A percentile compares a stretch with the other conserved stretches of the same genome.
Conservation (phyloP, 2,113 vertebrate species). For the Rhynchomys soricoides region DNA sequence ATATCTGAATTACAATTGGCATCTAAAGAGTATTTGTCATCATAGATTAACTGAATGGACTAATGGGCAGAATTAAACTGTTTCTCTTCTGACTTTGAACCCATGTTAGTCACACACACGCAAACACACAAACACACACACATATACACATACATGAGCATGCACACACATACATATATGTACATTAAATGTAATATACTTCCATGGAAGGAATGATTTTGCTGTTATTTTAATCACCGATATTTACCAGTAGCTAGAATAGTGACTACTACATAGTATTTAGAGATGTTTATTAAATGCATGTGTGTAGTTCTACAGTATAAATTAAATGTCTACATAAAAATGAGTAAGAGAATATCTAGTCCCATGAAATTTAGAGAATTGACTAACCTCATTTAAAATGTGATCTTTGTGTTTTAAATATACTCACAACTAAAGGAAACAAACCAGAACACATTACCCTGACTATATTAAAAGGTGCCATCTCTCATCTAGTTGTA, state of each 20-base stretch:
- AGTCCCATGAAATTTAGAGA: background rate
- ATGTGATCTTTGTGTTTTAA: slow-evolving; percentile 49
- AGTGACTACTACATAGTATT: background rate
- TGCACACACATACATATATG: background rate
- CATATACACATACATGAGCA: background rate
- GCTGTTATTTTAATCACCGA: background rate
- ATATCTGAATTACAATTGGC: background rate
- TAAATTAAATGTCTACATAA: background rate
- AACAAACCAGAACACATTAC: slow-evolving; percentile 52
- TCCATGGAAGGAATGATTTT: background rate
- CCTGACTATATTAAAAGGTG: slow-evolving; percentile 23
- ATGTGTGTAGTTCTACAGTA: background rate
- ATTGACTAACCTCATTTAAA: slow-evolving; percentile 23
- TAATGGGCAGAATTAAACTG: background rate
- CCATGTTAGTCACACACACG: background rate
- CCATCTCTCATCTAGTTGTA: background rate
- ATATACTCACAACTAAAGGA: slow-evolving; percentile 38
- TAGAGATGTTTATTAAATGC: slow-evolving; percentile 53
- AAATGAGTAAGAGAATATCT: slow-evolving; percentile 31
- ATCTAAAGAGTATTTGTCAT: background rate
- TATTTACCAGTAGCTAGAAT: background rate
- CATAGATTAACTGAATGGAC: background rate
- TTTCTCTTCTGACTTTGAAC: slow-evolving; percentile 28
- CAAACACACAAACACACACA: background rate
- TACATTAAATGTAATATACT: background rate